phyloP scores from a whole-genome alignment of 2,888 invertebrate genomes.

The Ischnus inquisitorius region DNA sequence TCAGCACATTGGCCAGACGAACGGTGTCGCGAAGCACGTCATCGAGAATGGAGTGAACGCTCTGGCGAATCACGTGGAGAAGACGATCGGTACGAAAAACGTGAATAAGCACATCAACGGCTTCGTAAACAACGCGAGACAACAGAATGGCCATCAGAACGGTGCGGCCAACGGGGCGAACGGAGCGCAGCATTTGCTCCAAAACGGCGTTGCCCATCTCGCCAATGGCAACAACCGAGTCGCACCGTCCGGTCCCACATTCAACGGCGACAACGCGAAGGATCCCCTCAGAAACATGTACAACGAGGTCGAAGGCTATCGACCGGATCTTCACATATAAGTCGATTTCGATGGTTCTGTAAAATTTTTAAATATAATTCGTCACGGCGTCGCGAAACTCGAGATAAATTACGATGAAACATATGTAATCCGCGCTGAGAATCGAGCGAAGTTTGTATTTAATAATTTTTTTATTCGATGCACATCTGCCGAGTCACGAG shows the following conservation, averaged over 20 bases:
- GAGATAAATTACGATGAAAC: neutral
- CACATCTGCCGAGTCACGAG: neutral
- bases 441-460: neutral
- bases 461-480: neutral
- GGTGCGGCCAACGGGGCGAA: conserved; percentile 74
- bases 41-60: conserved; percentile 71
- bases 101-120: conserved; percentile 79
- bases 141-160: conserved; percentile 76
- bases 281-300: conserved; percentile 84
- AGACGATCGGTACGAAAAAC: conserved; percentile 56
- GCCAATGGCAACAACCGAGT: conserved; percentile 81
- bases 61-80: conserved; percentile 66
- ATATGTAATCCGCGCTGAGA: neutral
- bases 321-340: conserved; percentile 81
- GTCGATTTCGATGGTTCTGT: neutral
- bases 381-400: neutral
- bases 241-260: conserved; percentile 75
- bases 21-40: conserved; percentile 85
- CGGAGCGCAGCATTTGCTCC: conserved; percentile 76
- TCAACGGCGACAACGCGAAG: conserved; percentile 71
- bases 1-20: conserved; percentile 76
- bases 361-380: neutral
- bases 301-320: conserved; percentile 85
- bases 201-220: conserved; percentile 80
- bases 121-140: conserved; percentile 82